Evolutionary conservation across 2,888 invertebrate genomes (phyloP).

Genomic region (Stenoptilia bipunctidactyla): DNA sequence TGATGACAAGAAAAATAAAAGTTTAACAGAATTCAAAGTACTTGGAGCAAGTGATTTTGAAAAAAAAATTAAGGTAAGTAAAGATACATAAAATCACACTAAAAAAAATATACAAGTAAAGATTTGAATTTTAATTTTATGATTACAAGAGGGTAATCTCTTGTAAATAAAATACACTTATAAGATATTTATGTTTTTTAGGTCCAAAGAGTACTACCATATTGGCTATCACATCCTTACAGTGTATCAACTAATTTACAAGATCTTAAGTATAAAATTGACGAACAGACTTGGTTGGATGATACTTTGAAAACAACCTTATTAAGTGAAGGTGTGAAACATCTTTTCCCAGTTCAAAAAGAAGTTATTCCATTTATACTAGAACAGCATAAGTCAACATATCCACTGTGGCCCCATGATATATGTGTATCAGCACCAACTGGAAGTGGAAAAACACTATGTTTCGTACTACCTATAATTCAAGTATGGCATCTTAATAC

Average conservation of each 20-base stretch:
- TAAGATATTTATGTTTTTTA: conserved; percentile 34
- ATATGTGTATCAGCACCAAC: conserved; percentile 97
- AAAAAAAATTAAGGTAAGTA: conserved; percentile 64
- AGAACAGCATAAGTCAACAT: conserved; percentile 69
- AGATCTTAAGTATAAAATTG: conserved; percentile 60
- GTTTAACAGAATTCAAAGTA: conserved; percentile 70
- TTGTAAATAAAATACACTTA: neutral
- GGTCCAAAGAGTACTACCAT: conserved; percentile 85
- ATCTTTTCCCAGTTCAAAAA: conserved; percentile 89
- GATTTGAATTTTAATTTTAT: no score
- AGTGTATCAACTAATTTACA: conserved; percentile 81
- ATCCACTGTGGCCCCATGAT: conserved; percentile 83
- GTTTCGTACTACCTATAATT: conserved; percentile 92
- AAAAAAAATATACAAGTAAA: no score
- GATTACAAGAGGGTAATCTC: no score
- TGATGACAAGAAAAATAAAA: conserved; percentile 18
- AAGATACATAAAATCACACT: no score
- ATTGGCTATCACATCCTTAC: conserved; percentile 88
- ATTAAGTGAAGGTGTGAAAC: conserved; percentile 76
- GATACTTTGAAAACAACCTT: conserved; percentile 73
- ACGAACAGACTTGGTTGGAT: conserved; percentile 75
- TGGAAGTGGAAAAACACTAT: conserved; percentile 96
- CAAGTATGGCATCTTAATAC: conserved; percentile 68
- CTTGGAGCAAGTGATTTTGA: conserved; percentile 75
- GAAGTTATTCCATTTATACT: conserved; percentile 84